phyloP scores from a whole-genome alignment of 2,113 vertebrate species.

The Eulemur macaco region DNA sequence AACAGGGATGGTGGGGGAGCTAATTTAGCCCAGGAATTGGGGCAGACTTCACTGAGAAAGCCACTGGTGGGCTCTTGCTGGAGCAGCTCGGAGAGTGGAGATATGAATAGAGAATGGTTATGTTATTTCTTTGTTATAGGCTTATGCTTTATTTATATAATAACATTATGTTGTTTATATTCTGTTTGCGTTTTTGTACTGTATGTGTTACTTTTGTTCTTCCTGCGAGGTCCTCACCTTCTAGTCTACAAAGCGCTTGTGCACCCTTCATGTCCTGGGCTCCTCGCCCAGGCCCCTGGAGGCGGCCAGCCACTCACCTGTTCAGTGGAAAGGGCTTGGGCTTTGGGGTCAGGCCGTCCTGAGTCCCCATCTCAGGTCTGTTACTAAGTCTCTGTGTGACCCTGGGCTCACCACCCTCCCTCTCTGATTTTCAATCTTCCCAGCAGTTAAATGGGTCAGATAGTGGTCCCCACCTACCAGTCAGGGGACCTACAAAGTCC shows the following conservation, averaged over 20 bases:
- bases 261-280: not conserved
- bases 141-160: not conserved
- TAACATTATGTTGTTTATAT: not conserved
- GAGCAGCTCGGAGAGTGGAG: not conserved
- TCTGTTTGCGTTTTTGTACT: not conserved
- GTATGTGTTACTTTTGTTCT: not conserved
- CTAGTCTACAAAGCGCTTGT: not conserved
- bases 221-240: not conserved
- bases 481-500: not conserved
- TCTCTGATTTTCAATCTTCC: not conserved
- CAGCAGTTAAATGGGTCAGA: not conserved
- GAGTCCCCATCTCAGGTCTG: not conserved
- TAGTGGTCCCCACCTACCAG: not conserved
- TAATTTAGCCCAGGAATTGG: conserved; percentile 7
- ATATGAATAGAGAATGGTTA: not conserved
- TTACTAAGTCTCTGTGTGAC: not conserved
- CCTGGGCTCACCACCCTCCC: not conserved
- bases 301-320: not conserved
- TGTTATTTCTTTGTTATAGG: not conserved
- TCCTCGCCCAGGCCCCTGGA: not conserved
- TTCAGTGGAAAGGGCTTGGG: not conserved
- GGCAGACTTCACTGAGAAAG: not conserved
- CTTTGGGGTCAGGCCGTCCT: not conserved
- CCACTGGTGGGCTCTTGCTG: not conserved
- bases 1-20: not conserved